phyloP scores from a whole-genome alignment of 2,113 vertebrate genomes.

The Alexandromys fortis region DNA sequence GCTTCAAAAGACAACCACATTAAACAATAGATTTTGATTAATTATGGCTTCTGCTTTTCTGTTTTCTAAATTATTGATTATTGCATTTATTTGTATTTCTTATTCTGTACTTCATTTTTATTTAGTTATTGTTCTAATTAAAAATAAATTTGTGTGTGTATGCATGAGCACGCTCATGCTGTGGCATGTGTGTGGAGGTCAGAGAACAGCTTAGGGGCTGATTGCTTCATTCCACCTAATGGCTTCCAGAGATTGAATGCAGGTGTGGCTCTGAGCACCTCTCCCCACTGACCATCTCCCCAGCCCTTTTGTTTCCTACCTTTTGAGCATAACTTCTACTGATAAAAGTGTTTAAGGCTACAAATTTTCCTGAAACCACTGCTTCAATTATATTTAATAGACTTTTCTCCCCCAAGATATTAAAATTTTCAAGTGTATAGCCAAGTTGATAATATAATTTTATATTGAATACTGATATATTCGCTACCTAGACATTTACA shows the following conservation, averaged over 20 bases:
- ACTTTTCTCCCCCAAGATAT: neutral
- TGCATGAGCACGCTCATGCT: too few species aligned
- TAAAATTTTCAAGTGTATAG: neutral
- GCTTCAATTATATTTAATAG: neutral
- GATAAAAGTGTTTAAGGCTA: neutral
- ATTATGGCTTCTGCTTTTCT: neutral
- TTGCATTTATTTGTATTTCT: neutral
- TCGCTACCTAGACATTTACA: neutral
- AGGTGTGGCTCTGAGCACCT: neutral
- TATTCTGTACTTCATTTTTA: neutral
- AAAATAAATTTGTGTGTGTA: neutral
- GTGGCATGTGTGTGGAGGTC: neutral
- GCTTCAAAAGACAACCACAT: neutral
- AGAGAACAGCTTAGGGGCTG: neutral
- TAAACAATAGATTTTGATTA: neutral
- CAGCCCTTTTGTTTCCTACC: neutral
- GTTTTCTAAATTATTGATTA: neutral
- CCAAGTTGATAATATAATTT: neutral
- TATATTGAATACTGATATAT: neutral
- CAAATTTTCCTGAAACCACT: neutral
- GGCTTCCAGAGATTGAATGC: neutral
- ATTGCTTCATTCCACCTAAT: neutral
- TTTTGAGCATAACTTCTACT: neutral
- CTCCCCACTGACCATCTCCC: too few species aligned
- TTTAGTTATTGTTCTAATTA: neutral